Conservation (phyloP, 2,113 vertebrate genomes). For the Ivindomyrus marchei region DNA sequence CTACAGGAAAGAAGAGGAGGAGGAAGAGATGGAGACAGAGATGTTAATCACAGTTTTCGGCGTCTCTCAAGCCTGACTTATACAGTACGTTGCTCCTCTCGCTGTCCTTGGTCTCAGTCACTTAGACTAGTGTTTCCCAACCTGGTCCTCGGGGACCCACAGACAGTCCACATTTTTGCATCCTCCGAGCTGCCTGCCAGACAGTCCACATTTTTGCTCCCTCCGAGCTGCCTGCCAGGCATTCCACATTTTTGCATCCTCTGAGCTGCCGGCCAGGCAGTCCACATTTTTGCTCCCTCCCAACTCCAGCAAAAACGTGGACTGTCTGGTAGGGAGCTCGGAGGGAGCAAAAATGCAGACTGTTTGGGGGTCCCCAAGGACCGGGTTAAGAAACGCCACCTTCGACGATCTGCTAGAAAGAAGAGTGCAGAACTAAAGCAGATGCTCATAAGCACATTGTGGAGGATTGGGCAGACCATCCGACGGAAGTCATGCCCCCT, state of each 20-base stretch:
- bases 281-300: neutral
- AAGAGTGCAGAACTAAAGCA: neutral
- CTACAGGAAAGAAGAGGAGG: conserved; percentile 40
- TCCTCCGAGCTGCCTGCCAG: neutral
- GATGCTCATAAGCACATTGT: neutral
- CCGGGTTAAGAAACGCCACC: neutral
- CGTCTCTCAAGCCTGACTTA: neutral
- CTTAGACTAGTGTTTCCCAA: neutral
- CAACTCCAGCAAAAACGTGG: neutral
- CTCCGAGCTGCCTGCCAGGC: too few relatives aligned
- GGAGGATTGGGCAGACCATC: neutral
- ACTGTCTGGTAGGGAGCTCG: neutral
- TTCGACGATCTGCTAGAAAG: neutral
- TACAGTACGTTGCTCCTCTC: neutral
- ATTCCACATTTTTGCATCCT: neutral
- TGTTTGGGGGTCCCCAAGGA: neutral
- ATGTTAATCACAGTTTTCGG: neutral
- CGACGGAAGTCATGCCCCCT: neutral
- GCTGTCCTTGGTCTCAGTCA: neutral
- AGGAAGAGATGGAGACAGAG: neutral
- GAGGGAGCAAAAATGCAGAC: neutral
- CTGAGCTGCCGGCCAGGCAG: neutral
- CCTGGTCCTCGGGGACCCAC: neutral
- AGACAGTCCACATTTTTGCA: neutral
- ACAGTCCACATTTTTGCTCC: neutral